These are phyloP conservation scores for Ephydatia muelleri DNA, from an alignment of 37 sponge, comb jelly and placozoan species.

Conservation along the genomic window DNA sequence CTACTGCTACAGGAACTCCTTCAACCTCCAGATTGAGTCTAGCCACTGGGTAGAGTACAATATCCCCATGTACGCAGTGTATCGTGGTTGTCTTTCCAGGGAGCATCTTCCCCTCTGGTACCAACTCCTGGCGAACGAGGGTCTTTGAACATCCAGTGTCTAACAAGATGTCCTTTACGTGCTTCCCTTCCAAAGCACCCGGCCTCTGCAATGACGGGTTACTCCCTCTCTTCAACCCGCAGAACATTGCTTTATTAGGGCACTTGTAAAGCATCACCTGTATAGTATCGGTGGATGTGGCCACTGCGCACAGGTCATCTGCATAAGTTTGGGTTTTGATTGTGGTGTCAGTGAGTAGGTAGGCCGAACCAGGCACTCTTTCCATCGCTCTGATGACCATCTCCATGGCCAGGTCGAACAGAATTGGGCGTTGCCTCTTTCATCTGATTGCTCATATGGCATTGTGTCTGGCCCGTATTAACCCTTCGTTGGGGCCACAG, in stretches of 20 bases:
- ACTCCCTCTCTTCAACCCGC: constrained; percentile 9
- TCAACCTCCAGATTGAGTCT: constrained; percentile 14
- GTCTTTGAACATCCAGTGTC: constrained; percentile 8
- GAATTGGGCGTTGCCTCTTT: too few species aligned
- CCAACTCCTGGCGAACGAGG: neutral
- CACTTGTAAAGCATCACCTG: constrained; percentile 12
- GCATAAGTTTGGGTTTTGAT: constrained; percentile 21
- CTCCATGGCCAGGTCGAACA: too few species aligned
- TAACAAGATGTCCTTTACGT: constrained; percentile 4
- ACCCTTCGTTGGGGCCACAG: too few species aligned
- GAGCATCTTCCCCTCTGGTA: constrained; percentile 3
- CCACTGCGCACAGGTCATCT: constrained; percentile 40
- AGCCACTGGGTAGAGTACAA: neutral
- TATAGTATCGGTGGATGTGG: neutral
- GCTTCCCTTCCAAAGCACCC: constrained; percentile 11
- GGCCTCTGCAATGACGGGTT: neutral
- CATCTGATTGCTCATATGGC: too few species aligned
- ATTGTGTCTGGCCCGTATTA: too few species aligned
- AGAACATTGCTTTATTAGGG: constrained; percentile 12
- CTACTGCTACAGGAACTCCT: neutral
- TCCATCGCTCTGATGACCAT: too few species aligned
- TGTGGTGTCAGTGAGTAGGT: too few species aligned
- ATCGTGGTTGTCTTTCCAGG: neutral
- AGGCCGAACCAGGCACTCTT: too few species aligned
- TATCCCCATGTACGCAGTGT: constrained; percentile 1